Evolutionary conservation across 2,797 vertebrate genomes (phyloP).

Genomic region (Smutsia temminckii): DNA sequence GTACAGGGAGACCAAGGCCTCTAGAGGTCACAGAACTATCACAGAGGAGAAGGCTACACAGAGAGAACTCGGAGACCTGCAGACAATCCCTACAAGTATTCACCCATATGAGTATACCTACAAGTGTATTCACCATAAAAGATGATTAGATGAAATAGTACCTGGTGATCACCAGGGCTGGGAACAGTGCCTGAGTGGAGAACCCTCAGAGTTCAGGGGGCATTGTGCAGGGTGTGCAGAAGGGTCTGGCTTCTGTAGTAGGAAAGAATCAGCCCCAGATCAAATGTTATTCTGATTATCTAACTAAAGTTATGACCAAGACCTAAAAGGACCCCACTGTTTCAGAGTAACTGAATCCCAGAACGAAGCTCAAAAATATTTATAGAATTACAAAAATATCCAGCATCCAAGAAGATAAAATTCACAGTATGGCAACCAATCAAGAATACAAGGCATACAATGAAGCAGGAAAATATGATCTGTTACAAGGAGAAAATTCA

Average conservation of each 20-base stretch:
- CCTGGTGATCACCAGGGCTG: background rate
- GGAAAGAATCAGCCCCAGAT: background rate
- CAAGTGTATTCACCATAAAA: background rate
- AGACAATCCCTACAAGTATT: background rate
- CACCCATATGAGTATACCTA: background rate
- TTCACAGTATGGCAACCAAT: background rate
- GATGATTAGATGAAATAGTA: background rate
- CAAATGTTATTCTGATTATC: background rate
- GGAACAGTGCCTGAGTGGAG: background rate
- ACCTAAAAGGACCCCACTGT: background rate
- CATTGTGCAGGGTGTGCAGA: background rate
- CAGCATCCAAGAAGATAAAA: background rate
- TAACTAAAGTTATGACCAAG: background rate
- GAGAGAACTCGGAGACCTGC: background rate
- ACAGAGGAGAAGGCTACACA: background rate
- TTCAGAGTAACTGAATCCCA: background rate
- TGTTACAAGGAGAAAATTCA: background rate
- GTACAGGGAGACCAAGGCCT: background rate
- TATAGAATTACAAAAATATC: constrained; percentile 38
- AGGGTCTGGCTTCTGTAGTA: background rate
- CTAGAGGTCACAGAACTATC: background rate
- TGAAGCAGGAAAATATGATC: background rate
- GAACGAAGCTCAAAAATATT: background rate
- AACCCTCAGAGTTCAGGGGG: background rate
- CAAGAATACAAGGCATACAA: background rate